These are phyloP conservation scores for Agonopterix subpropinquella DNA, from an alignment of 2,888 invertebrate genomes.

Conservation along the genomic window DNA sequence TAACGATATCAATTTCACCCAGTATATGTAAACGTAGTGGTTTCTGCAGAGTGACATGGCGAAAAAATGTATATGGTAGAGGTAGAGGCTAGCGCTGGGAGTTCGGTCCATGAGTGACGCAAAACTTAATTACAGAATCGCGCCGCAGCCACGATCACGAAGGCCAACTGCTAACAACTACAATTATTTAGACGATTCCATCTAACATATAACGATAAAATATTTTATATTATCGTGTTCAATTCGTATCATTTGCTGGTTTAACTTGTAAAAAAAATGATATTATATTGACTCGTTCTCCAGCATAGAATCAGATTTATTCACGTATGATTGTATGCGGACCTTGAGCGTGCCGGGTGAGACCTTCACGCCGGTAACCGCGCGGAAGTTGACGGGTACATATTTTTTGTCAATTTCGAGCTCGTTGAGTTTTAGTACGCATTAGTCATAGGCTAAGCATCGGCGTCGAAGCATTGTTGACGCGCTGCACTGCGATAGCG, in stretches of 20 bases:
- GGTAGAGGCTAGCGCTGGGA: slow-evolving; percentile 66
- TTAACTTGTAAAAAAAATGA: slow-evolving; percentile 47
- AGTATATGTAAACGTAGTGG: slow-evolving; percentile 12
- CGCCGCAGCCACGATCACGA: slow-evolving; percentile 55
- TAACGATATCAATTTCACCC: no score
- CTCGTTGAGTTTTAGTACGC: slow-evolving; percentile 65
- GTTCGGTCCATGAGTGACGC: slow-evolving; percentile 66
- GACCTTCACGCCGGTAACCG: slow-evolving; percentile 72
- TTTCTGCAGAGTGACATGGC: slow-evolving; percentile 53
- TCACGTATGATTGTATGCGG: slow-evolving; percentile 70
- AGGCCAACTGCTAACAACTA: slow-evolving; percentile 61
- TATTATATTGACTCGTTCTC: slow-evolving; percentile 57
- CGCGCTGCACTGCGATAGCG: slow-evolving; percentile 54
- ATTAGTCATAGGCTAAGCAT: slow-evolving; percentile 65
- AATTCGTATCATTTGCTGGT: slow-evolving; percentile 45
- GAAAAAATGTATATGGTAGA: slow-evolving; percentile 51
- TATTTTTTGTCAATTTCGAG: slow-evolving; percentile 68
- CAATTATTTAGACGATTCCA: slow-evolving; percentile 62
- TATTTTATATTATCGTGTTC: slow-evolving; percentile 48
- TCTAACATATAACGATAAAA: slow-evolving; percentile 48
- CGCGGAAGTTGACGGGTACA: slow-evolving; percentile 69
- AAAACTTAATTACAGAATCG: slow-evolving; percentile 72
- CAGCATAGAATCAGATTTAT: slow-evolving; percentile 65
- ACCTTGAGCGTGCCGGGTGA: slow-evolving; percentile 69
- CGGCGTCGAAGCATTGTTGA: slow-evolving; percentile 45